Evolutionary conservation across 2,113 vertebrate genomes (phyloP).

Genomic region (Vulpes lagopus): DNA sequence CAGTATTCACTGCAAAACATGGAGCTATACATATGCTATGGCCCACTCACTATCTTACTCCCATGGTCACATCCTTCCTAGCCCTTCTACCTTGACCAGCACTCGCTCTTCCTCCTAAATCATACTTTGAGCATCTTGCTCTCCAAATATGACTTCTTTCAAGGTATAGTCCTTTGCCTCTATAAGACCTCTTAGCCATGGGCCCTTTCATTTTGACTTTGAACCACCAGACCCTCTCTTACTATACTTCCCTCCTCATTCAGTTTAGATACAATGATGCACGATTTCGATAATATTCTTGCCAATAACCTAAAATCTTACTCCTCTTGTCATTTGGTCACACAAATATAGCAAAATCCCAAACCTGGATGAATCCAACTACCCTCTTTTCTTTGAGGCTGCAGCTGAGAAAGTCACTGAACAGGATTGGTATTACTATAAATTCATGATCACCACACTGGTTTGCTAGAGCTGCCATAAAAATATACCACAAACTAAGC

Average conservation of each 20-base stretch:
- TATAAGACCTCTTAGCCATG: background rate
- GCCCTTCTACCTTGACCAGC: background rate
- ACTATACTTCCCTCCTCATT: background rate
- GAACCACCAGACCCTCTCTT: background rate
- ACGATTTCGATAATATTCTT: background rate
- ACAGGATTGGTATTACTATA: background rate
- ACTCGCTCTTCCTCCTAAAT: background rate
- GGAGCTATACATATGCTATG: background rate
- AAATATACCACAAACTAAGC: background rate
- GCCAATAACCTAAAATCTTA: background rate
- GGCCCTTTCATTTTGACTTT: background rate
- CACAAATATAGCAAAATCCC: background rate
- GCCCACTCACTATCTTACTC: background rate
- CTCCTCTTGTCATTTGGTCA: background rate
- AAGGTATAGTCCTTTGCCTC: background rate
- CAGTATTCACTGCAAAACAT: background rate
- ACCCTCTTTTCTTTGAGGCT: constrained; percentile 20
- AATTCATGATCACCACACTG: background rate
- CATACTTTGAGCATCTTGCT: background rate
- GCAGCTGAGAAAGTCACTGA: background rate
- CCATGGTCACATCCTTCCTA: background rate
- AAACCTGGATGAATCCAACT: background rate
- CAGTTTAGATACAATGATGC: background rate
- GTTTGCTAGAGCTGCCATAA: background rate
- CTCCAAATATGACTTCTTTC: background rate